Percentiles rank a stretch among this genome's conserved stretches.
Conservation (phyloP, 2,113 vertebrate genomes). For the Dasyprocta punctata region DNA sequence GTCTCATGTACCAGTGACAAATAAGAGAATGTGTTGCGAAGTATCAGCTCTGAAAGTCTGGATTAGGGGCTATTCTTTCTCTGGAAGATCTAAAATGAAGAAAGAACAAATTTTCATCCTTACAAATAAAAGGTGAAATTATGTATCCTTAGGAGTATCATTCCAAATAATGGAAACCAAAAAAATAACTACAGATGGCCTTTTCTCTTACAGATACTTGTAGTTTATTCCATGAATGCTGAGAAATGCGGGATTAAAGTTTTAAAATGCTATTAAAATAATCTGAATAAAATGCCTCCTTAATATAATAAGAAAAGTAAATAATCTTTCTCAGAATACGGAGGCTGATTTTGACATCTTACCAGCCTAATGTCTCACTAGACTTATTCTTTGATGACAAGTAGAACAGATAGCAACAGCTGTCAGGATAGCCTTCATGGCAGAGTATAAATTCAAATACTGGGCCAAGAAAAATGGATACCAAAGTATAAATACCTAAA, state of each 20-base stretch:
- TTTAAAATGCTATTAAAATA: neutral
- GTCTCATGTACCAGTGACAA: neutral
- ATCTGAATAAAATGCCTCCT: neutral
- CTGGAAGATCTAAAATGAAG: neutral
- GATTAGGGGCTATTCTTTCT: neutral
- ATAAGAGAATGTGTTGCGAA: neutral
- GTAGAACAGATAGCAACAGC: neutral
- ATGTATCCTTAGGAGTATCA: neutral
- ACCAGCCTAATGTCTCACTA: neutral
- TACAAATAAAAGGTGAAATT: neutral
- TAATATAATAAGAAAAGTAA: neutral
- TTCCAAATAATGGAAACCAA: neutral
- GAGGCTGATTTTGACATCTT: neutral
- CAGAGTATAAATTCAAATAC: neutral
- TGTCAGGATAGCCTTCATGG: neutral
- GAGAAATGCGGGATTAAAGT: neutral
- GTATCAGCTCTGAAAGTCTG: neutral
- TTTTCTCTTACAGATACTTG: neutral
- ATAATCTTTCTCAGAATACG: neutral
- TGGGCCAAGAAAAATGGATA: neutral
- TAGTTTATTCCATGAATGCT: neutral
- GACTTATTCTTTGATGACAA: accelerated
- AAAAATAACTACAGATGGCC: neutral
- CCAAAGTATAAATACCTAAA: neutral
- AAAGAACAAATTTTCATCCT: neutral